These are phyloP conservation scores for Macrosoma leucophasiata DNA, from an alignment of 2,888 invertebrate genomes.

Conservation along the genomic window DNA sequence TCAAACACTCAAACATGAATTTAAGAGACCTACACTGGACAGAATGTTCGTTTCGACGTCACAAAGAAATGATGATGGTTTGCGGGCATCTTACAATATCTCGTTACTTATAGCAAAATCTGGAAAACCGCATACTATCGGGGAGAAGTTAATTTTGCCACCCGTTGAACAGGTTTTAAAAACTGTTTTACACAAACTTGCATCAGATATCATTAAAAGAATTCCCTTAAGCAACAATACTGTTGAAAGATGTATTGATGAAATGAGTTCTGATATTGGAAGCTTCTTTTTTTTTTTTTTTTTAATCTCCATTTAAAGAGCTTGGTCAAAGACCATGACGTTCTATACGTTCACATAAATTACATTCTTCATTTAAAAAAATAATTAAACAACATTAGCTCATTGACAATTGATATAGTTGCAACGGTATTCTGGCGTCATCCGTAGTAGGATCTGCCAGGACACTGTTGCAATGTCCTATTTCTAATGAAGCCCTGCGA, in stretches of 20 bases:
- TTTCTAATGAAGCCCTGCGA: too few relatives aligned
- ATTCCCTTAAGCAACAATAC: constrained; percentile 25
- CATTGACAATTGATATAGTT: too few relatives aligned
- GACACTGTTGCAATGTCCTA: too few relatives aligned
- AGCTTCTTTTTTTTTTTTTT: constrained; percentile 11
- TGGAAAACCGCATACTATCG: constrained; percentile 34
- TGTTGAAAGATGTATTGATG: constrained; percentile 22
- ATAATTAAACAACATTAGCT: too few relatives aligned
- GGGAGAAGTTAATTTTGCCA: constrained; percentile 36
- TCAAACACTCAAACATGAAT: constrained; percentile 19
- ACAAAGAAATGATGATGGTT: constrained; percentile 18
- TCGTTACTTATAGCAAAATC: constrained; percentile 21
- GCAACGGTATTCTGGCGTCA: too few relatives aligned
- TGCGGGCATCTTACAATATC: constrained; percentile 15
- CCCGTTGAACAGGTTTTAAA: constrained; percentile 34
- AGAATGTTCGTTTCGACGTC: constrained; percentile 17
- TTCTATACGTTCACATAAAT: too few relatives aligned
- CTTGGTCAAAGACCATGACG: too few relatives aligned
- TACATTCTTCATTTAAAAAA: too few relatives aligned
- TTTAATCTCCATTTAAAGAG: too few relatives aligned
- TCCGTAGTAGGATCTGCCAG: too few relatives aligned
- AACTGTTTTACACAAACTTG: constrained; percentile 27
- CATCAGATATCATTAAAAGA: constrained; percentile 26
- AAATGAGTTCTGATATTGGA: constrained; percentile 11
- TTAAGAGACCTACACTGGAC: constrained; percentile 7